Evolutionary conservation across 2,888 invertebrate genomes (phyloP).

Genomic region (Macrophya annulata): DNA sequence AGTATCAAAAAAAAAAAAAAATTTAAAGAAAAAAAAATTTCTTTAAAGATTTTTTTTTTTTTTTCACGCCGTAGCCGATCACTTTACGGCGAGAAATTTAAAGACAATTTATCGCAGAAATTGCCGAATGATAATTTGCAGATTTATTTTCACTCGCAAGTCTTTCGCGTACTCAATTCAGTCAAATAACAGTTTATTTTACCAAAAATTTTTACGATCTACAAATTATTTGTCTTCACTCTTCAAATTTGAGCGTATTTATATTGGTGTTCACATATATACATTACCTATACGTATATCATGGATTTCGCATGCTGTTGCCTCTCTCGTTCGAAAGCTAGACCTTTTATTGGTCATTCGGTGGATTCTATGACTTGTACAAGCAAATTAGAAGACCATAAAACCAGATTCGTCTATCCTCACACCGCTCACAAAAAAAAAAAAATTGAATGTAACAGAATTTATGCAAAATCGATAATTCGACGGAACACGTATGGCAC

Average conservation of each 20-base stretch:
- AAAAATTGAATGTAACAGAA: background rate
- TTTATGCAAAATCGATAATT: background rate
- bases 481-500: background rate
- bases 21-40: background rate
- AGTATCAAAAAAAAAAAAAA: background rate
- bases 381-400: background rate
- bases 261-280: background rate
- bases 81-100: background rate
- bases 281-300: no score
- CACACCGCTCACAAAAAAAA: background rate
- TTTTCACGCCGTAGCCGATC: background rate
- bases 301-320: background rate
- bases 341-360: background rate
- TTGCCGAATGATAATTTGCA: background rate
- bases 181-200: background rate
- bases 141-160: background rate
- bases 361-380: background rate
- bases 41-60: background rate
- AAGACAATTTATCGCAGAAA: background rate
- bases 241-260: background rate
- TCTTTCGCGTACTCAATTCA: background rate
- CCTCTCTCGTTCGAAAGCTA: background rate
- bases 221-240: background rate
- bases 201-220: background rate
- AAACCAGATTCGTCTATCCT: background rate